Base-by-base conservation (phyloP, 2,113 vertebrate species). In the Notiomystis cincta region DNA sequence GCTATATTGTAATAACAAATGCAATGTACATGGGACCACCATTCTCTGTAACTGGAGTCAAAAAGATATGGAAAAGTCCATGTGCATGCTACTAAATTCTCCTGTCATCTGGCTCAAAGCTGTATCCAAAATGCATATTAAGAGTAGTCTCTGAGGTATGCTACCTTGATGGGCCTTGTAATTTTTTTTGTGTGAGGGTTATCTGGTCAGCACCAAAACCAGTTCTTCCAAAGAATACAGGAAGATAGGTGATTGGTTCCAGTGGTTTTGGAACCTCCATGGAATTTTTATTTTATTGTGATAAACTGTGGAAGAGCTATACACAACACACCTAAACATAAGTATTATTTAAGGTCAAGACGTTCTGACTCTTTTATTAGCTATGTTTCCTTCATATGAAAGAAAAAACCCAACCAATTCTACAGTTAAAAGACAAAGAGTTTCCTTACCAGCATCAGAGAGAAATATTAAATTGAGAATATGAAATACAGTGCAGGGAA, bases 21-120 rank as follows among this genome's bases (percentile, higher is more conserved):
- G 23, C 4, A 50, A 33, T 11, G 3, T 18, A 54, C 0, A 1
- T 0, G 9, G 18, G 35, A 47, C 13, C 8, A 27, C 16, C 24
- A 23, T 28, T 77, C 30, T 64, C 37, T 51, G 20, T 21, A 35
- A 42, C 10, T 33, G 42, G 85, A 8, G 3, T 81, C 0, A 61
- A 54, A 62, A 87, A 82, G 1, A 31, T 16, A 21, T 3, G 7
- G 45, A 89, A 57, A 37, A 2, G 11, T 65, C 16, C 9, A 22
- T 5, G 19, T 44, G 20, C 24, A 40, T 61, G 31, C 11, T 58
- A 31, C 20, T 78, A 50, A 78, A 48, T 28, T 84, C 42, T 79
- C 7, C 18, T 33, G 10, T 33, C 35, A 54, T 15, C 23, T 33
- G 30, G 44, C 50, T 45, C 28, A 79, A 70, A 90, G 16, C 21